Conservation (phyloP, 1,140 invertebrate genomes). For the Pollicipes pollicipes region DNA sequence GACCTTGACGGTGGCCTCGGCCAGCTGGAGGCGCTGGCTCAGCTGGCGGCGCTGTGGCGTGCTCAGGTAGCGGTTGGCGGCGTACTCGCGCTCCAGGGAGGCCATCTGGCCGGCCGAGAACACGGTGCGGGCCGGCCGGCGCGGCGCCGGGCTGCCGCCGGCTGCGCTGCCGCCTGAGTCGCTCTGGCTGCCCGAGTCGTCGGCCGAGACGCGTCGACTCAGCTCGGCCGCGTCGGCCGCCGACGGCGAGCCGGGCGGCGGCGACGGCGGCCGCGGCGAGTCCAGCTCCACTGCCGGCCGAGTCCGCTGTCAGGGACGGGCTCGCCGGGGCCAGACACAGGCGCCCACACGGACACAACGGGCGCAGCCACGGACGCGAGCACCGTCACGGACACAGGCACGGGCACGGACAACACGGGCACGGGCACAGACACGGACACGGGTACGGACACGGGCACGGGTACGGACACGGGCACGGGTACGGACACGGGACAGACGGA, state of each 20-base stretch:
- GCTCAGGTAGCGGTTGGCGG: slow-evolving; percentile 1
- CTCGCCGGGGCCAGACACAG: too few species aligned
- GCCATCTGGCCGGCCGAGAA: slow-evolving; percentile 2
- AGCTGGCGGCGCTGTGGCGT: slow-evolving; percentile 1
- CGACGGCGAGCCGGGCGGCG: neutral
- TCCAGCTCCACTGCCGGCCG: neutral
- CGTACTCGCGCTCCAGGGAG: neutral
- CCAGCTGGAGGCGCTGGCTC: neutral
- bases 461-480: too few species aligned
- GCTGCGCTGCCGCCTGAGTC: neutral
- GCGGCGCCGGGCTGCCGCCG: too few species aligned
- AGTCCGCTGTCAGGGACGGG: too few species aligned
- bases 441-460: too few species aligned
- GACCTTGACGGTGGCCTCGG: slow-evolving; percentile 4
- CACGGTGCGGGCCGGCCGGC: slow-evolving; percentile 2
- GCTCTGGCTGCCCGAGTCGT: neutral
- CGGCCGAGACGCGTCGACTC: neutral
- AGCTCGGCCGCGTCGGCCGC: neutral
- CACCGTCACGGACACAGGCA: too few species aligned
- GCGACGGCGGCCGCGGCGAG: neutral
- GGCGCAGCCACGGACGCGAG: too few species aligned
- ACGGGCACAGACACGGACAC: too few species aligned
- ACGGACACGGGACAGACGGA: too few species aligned
- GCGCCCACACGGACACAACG: too few species aligned
- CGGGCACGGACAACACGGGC: too few species aligned